phyloP scores from a whole-genome alignment of 2,113 vertebrate species.

The Chrysochloris asiatica region DNA sequence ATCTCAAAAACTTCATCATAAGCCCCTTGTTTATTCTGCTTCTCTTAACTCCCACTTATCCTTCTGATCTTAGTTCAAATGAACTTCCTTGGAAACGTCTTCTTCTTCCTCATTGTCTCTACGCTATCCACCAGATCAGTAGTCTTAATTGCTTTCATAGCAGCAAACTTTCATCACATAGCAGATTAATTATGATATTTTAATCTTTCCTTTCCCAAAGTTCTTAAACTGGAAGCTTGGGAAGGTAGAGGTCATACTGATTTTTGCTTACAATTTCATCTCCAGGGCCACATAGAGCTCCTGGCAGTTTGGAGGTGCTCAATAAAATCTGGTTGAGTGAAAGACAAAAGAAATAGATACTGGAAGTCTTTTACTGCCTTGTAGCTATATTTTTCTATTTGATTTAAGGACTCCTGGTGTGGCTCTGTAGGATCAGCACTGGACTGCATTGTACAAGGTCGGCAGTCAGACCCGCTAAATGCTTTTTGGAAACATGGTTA shows the following conservation, averaged over 20 bases:
- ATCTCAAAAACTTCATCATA: neutral
- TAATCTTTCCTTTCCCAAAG: neutral
- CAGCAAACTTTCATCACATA: neutral
- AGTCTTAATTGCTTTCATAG: neutral
- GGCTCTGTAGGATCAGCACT: too few species aligned
- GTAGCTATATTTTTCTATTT: neutral
- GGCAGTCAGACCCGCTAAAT: too few species aligned
- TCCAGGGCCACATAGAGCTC: neutral
- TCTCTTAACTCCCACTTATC: neutral
- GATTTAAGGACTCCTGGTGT: too few species aligned
- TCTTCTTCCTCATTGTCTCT: neutral
- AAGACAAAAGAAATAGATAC: neutral
- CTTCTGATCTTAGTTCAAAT: constrained; percentile 38
- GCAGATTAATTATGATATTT: neutral
- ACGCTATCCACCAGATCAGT: neutral
- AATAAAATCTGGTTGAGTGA: neutral
- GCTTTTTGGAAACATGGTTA: too few species aligned
- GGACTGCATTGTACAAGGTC: too few species aligned
- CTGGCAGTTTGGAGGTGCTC: neutral
- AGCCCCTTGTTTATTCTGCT: neutral
- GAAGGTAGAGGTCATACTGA: neutral
- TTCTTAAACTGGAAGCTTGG: neutral
- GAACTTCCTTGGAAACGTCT: neutral
- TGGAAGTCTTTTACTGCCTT: neutral
- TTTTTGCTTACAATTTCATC: neutral